Evolutionary conservation across 2,888 invertebrate genomes (phyloP).

Genomic region (Drosophila helvetica): DNA sequence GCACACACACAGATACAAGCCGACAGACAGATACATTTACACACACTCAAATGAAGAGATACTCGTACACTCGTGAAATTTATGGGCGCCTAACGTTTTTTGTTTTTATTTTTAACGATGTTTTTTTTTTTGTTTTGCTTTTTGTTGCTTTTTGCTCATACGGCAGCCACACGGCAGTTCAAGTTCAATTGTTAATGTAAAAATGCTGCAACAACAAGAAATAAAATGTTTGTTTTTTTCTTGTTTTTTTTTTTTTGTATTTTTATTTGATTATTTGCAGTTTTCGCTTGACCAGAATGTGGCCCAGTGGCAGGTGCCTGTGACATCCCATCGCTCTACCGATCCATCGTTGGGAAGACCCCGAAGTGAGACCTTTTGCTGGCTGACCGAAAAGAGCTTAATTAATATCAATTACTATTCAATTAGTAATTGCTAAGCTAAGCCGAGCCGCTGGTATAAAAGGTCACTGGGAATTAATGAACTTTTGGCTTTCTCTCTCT

Average conservation of each 20-base stretch:
- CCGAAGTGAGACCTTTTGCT: conserved; percentile 56
- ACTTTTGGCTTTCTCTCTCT: conserved; percentile 47
- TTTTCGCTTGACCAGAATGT: conserved; percentile 32
- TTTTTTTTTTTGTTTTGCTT: conserved; percentile 41
- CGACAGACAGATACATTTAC: neutral
- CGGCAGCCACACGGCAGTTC: conserved; percentile 65
- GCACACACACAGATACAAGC: neutral
- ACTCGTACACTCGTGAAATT: conserved; percentile 48
- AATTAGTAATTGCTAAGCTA: conserved; percentile 60
- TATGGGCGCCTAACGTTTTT: conserved; percentile 57
- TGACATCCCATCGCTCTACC: neutral
- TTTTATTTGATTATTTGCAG: conserved; percentile 46
- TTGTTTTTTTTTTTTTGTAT: conserved; percentile 3
- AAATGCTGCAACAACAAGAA: conserved; percentile 48
- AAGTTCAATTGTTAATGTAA: conserved; percentile 78
- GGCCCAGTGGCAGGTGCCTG: conserved; percentile 34
- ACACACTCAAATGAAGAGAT: conserved; percentile 21
- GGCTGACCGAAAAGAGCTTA: conserved; percentile 39
- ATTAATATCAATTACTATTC: conserved; percentile 78
- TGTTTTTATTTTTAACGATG: conserved; percentile 39
- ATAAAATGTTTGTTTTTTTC: conserved; percentile 30
- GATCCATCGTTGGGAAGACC: neutral
- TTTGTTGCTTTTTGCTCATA: conserved; percentile 43
- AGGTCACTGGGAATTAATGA: conserved; percentile 61
- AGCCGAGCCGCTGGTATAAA: conserved; percentile 30